Base-by-base conservation (phyloP, 2,888 invertebrate species). In the Acholoe squamosa region DNA sequence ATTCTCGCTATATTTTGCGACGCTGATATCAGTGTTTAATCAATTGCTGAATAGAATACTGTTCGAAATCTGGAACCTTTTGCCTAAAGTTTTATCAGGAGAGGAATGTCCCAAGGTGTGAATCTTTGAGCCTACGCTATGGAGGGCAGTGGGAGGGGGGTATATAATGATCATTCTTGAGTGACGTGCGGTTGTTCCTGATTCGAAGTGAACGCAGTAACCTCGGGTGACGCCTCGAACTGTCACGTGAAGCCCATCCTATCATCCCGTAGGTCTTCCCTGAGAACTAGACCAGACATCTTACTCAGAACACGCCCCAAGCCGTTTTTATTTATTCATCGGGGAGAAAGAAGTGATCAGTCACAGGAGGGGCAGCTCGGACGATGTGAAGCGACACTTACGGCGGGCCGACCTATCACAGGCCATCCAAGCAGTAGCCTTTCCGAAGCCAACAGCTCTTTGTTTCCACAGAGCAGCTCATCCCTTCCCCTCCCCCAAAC, bases 291-390 rank as follows among this genome's bases (percentile, higher is more conserved):
- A 14, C 0, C 12, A 14, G 80, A 80, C 80, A n/a, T 33, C n/a
- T 80, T 80, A 80, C 80, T 80, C 33, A 80, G 80, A 43, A 80
- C 80, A 19, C 31, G 76, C 14, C 34, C 22, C 33, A 43, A 3
- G 22, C 80, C 34, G 80, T 43, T 80, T 19, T 80, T 80, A 43
- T 80, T 80, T 80, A 80, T 80, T 80, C 33, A 80, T 80, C 80
- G 43, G 80, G 43, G 34, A 43, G 43, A 34, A 16, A 80, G 33
- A 25, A 43, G 80, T 43, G 34, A 80, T 80, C 80, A 33, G 80
- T 80, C 80, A 80, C 19, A 0, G 80, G 25, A 16, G 7, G 34
- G 43, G 43, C 80, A 22, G 80, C 0, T n/a, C 33, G 16, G 22
- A 14, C 34, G 80, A 76, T 76, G 76, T 1, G 31, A 31, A 0